A percentile compares a stretch with the other conserved stretches of the same genome.
These are phyloP conservation scores for Adelognathus sp. DNA, from an alignment of 2,888 invertebrate species.

Conservation along the genomic window DNA sequence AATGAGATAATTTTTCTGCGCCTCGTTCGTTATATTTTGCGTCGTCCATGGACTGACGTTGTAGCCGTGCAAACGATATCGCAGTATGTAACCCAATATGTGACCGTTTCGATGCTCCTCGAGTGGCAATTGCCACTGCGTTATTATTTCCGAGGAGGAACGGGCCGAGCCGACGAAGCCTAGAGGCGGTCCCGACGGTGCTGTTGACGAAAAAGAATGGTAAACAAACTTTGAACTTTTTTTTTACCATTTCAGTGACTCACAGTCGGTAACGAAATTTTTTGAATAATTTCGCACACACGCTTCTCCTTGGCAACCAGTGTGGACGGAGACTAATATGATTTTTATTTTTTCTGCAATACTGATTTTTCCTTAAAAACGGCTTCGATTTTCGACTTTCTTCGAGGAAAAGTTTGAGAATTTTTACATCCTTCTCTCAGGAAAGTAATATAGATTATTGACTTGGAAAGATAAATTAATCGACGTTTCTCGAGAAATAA, in stretches of 20 bases:
- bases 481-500: no score
- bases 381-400: no score
- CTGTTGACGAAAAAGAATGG: constrained; percentile 81
- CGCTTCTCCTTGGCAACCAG: no score
- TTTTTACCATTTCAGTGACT: no score
- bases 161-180: constrained; percentile 97
- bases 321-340: no score
- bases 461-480: no score
- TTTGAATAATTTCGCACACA: no score
- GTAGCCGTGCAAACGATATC: constrained; percentile 94
- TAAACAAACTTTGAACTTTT: not conserved
- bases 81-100: constrained; percentile 95
- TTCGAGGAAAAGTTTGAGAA: not conserved
- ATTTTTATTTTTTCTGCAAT: no score
- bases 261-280: no score
- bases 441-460: no score
- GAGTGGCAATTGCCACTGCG: constrained; percentile 97
- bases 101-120: constrained; percentile 98
- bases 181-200: constrained; percentile 97
- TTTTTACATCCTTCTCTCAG: no score
- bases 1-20: constrained; percentile 94
- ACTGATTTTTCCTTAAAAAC: no score
- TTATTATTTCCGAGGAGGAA: constrained; percentile 96
- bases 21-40: constrained; percentile 96
- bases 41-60: constrained; percentile 93